Evolutionary conservation across 1,140 invertebrate genomes (phyloP).

Genomic region (Hylaeus anthracinus): DNA sequence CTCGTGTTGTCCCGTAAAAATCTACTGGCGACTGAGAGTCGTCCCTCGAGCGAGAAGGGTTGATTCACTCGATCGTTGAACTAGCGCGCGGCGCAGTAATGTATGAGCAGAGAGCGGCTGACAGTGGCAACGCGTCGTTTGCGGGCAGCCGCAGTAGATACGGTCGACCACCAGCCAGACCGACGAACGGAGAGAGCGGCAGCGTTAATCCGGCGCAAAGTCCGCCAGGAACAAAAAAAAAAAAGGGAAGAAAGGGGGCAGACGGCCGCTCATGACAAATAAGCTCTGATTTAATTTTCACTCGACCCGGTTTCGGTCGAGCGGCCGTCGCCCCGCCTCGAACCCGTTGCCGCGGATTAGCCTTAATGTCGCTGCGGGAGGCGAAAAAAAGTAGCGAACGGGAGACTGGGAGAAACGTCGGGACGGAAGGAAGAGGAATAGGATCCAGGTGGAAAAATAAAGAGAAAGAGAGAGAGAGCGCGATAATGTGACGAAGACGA

Average conservation of each 20-base stretch:
- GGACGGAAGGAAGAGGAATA: conserved; percentile 14
- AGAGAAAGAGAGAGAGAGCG: neutral
- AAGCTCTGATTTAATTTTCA: conserved; percentile 76
- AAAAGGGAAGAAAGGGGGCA: conserved; percentile 56
- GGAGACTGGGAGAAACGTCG: neutral
- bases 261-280: conserved; percentile 70
- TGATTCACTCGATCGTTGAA: too few species aligned
- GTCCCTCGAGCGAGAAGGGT: too few species aligned
- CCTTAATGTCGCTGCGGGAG: conserved; percentile 66
- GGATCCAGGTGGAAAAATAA: conserved; percentile 3
- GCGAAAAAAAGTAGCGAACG: neutral
- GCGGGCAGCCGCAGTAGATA: conserved; percentile 51
- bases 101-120: neutral
- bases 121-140: neutral
- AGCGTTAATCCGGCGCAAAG: conserved; percentile 69
- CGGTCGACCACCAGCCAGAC: conserved; percentile 59
- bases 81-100: neutral
- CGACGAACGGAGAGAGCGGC: conserved; percentile 49
- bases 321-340: conserved; percentile 42
- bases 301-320: conserved; percentile 63
- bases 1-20: too few species aligned
- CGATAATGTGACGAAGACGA: neutral
- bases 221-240: conserved; percentile 63
- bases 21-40: too few species aligned
- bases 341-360: conserved; percentile 71